Conservation (phyloP, 2,797 vertebrate species). For the Syngnathus rostellatus region DNA sequence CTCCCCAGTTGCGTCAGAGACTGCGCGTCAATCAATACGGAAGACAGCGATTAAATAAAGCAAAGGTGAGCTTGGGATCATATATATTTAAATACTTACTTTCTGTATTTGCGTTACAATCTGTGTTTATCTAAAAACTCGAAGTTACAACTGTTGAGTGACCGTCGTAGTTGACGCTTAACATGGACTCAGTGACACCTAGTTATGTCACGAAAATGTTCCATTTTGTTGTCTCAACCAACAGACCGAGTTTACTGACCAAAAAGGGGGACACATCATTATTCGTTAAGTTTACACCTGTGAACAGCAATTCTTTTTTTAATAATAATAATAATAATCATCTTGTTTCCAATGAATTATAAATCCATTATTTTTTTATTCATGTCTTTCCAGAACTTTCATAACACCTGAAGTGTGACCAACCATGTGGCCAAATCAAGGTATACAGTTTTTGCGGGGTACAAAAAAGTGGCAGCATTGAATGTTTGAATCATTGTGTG, state of each 20-base stretch:
- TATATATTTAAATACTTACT: background rate
- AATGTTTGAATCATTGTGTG: slow-evolving; percentile 6
- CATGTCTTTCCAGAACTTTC: background rate
- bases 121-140: background rate
- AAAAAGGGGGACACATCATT: background rate
- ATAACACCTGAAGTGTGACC: background rate
- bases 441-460: slow-evolving; percentile 25
- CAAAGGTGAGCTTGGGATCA: background rate
- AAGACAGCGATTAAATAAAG: background rate
- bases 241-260: background rate
- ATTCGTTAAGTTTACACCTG: no score
- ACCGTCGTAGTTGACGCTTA: background rate
- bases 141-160: background rate
- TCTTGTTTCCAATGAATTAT: background rate
- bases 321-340: no score
- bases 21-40: background rate
- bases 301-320: no score
- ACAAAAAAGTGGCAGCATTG: background rate
- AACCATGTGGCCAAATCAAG: slow-evolving; percentile 68
- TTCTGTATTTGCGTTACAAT: background rate
- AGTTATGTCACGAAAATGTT: background rate
- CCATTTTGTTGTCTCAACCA: background rate
- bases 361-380: background rate
- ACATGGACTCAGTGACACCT: background rate
- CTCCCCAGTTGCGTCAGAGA: background rate